These are phyloP conservation scores for Ophiodon elongatus DNA, from an alignment of 2,113 vertebrate species.

Conservation along the genomic window DNA sequence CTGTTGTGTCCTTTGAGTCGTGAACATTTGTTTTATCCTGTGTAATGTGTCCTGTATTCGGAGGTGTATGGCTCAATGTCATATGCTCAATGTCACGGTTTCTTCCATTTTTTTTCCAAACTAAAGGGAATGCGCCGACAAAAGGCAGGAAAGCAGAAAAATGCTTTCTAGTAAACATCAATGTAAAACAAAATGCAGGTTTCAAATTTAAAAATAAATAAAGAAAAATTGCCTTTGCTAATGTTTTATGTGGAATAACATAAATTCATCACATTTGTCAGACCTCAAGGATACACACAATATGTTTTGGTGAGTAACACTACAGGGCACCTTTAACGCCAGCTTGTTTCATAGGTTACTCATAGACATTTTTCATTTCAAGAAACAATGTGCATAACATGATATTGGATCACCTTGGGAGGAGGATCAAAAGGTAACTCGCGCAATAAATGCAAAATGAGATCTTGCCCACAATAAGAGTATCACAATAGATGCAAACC, in stretches of 20 bases:
- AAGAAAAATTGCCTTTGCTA: neutral
- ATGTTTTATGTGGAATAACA: neutral
- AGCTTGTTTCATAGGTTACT: neutral
- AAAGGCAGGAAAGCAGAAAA: neutral
- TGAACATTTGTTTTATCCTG: slow-evolving; percentile 50
- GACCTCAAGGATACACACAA: neutral
- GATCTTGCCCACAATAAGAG: neutral
- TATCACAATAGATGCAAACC: neutral
- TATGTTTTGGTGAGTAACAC: neutral
- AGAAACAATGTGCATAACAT: neutral
- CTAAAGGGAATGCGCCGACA: neutral
- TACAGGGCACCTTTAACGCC: neutral
- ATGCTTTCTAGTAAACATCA: neutral
- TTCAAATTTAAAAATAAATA: neutral
- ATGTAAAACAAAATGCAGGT: neutral
- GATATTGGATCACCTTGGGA: neutral
- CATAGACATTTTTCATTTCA: neutral
- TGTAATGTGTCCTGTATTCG: slow-evolving; percentile 29
- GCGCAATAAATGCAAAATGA: neutral
- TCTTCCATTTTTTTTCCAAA: neutral
- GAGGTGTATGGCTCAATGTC: slow-evolving; percentile 12
- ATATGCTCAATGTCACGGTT: slow-evolving; percentile 23
- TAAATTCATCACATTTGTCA: neutral
- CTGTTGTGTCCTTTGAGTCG: slow-evolving; percentile 48
- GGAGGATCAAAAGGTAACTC: neutral